Percentiles rank a stretch among this genome's conserved stretches.
These are phyloP conservation scores for Erebia palarica DNA, from an alignment of 2,888 invertebrate genomes.

Conservation along the genomic window DNA sequence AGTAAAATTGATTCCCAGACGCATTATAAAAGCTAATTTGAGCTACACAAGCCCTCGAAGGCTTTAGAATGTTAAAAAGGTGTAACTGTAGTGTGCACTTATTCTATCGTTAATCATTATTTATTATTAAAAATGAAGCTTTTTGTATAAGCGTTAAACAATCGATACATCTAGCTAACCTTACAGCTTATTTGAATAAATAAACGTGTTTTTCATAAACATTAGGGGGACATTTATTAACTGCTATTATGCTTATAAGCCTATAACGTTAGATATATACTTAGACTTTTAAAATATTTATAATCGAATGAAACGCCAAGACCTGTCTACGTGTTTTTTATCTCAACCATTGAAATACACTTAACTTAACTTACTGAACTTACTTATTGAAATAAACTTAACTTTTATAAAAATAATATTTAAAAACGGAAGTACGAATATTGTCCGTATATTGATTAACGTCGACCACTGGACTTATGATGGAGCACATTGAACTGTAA, in stretches of 20 bases:
- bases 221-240: neutral
- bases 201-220: neutral
- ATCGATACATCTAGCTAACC: too few species aligned
- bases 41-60: too few species aligned
- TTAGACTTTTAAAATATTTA: conserved; percentile 24
- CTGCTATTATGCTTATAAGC: neutral
- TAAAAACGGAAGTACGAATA: neutral
- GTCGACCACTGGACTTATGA: neutral
- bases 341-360: neutral
- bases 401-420: neutral
- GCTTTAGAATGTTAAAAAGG: too few species aligned
- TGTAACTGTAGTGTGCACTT: too few species aligned
- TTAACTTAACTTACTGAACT: too few species aligned
- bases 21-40: too few species aligned
- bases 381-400: neutral
- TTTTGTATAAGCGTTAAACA: too few species aligned
- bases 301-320: conserved; percentile 17
- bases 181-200: neutral
- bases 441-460: neutral
- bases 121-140: too few species aligned
- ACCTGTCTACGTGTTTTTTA: conserved; percentile 19
- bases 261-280: conserved; percentile 10
- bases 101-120: too few species aligned
- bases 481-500: neutral
- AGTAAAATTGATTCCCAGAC: too few species aligned